Percentiles rank a stretch among this genome's conserved stretches.
Conservation (phyloP, 2,888 invertebrate species). For the Argyresthia albistria region DNA sequence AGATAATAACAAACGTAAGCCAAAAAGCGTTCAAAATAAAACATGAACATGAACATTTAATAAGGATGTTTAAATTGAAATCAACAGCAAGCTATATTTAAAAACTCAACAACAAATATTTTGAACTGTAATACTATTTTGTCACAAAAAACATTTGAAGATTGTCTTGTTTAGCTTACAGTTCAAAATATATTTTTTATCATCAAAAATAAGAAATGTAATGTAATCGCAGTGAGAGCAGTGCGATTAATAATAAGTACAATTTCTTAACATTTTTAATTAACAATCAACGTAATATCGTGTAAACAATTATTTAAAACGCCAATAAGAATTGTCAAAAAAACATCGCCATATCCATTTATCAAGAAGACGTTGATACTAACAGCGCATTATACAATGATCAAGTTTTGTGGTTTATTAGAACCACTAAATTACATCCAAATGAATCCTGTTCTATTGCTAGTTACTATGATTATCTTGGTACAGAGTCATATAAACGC, state of each 20-base stretch:
- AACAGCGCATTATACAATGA: constrained; percentile 42
- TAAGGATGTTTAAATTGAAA: constrained; percentile 64
- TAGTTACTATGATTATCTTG: constrained; percentile 22
- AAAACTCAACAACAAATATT: constrained; percentile 57
- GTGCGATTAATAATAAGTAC: neutral
- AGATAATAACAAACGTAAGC: constrained; percentile 40
- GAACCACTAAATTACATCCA: constrained; percentile 18
- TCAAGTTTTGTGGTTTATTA: neutral
- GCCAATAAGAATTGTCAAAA: constrained; percentile 1
- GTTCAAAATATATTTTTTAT: constrained; percentile 10
- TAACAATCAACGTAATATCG: neutral
- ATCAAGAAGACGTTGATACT: constrained; percentile 26
- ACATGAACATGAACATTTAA: constrained; percentile 45
- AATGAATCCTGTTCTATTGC: constrained; percentile 67
- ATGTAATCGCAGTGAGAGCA: constrained; percentile 50
- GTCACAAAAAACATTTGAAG: constrained; percentile 5
- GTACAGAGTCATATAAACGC: constrained; percentile 19
- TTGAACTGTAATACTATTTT: constrained; percentile 13
- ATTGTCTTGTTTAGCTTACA: constrained; percentile 17
- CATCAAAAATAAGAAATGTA: constrained; percentile 59
- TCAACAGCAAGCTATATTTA: constrained; percentile 59
- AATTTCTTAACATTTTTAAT: neutral
- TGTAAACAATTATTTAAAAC: neutral
- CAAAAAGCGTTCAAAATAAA: constrained; percentile 45
- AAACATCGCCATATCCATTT: constrained; percentile 46